Evolutionary conservation across 2,113 vertebrate species (phyloP).

Genomic region (Clarias magur): DNA sequence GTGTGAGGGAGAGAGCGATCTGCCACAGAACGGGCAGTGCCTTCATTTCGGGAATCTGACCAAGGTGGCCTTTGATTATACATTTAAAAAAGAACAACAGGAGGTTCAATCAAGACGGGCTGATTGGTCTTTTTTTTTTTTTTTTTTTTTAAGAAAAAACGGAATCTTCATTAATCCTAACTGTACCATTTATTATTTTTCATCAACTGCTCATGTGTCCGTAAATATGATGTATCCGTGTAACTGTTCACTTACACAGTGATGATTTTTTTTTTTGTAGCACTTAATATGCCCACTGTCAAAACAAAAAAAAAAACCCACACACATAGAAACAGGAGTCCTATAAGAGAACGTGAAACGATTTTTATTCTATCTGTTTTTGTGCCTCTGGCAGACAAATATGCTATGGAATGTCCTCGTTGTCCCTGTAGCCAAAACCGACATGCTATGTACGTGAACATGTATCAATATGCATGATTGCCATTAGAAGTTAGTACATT

Average conservation of each 20-base stretch:
- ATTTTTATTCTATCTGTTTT: constrained; percentile 42
- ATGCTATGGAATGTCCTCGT: constrained; percentile 59
- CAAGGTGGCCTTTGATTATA: constrained; percentile 57
- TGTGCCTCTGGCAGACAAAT: constrained; percentile 51
- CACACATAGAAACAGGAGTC: neutral
- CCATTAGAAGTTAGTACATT: constrained; percentile 57
- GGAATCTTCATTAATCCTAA: constrained; percentile 32
- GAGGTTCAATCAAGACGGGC: constrained; percentile 38
- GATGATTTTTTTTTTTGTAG: constrained; percentile 43
- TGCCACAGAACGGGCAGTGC: constrained; percentile 61
- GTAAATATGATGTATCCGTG: constrained; percentile 21
- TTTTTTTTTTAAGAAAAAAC: constrained; percentile 9
- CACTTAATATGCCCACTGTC: constrained; percentile 52
- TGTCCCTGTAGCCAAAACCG: constrained; percentile 53
- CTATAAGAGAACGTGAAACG: constrained; percentile 33
- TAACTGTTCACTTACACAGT: constrained; percentile 33
- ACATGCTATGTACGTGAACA: constrained; percentile 58
- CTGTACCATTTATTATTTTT: constrained; percentile 27
- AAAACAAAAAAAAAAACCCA: constrained; percentile 43
- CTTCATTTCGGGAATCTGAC: constrained; percentile 55
- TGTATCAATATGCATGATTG: constrained; percentile 59
- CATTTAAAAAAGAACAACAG: constrained; percentile 34
- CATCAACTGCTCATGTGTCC: constrained; percentile 9
- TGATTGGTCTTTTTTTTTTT: constrained; percentile 39
- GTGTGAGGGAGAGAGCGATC: neutral